A percentile compares a stretch with the other conserved stretches of the same genome.
Conservation (phyloP, 2,888 invertebrate species). For the Cecidostiba fungosa region DNA sequence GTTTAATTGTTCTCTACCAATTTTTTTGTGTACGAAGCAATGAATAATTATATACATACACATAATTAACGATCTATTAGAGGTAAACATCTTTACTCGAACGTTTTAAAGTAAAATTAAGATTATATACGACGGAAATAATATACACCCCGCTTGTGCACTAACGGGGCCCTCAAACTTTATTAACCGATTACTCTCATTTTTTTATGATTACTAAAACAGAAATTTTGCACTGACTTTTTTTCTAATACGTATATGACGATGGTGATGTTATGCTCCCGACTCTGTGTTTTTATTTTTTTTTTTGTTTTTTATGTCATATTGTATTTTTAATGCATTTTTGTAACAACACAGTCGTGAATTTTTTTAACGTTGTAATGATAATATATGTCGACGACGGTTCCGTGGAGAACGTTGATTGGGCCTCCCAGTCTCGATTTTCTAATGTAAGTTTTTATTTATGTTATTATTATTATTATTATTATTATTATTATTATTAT, state of each 20-base stretch:
- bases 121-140: background rate
- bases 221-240: conserved; percentile 49
- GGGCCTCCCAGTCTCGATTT: conserved; percentile 62
- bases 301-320: conserved; percentile 55
- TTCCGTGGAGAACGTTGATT: conserved; percentile 65
- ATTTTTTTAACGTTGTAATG: conserved; percentile 55
- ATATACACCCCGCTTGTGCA: conserved; percentile 30
- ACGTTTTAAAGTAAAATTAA: conserved; percentile 31
- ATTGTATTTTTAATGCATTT: conserved; percentile 57
- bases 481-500: conserved; percentile 37
- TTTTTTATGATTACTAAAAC: conserved; percentile 43
- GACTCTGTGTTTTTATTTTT: conserved; percentile 46
- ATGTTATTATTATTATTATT: conserved; percentile 53
- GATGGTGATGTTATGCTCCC: conserved; percentile 51
- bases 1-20: conserved; percentile 50
- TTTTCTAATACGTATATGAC: conserved; percentile 31
- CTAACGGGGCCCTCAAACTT: conserved; percentile 32
- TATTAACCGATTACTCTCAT: conserved; percentile 34
- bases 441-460: conserved; percentile 64
- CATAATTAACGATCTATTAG: conserved; percentile 41
- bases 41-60: conserved; percentile 20
- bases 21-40: conserved; percentile 39
- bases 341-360: conserved; percentile 57
- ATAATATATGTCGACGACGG: conserved; percentile 50
- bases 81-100: conserved; percentile 28